A percentile compares a stretch with the other conserved stretches of the same genome.
These are phyloP conservation scores for Melolontha melolontha DNA, from an alignment of 2,888 invertebrate species.

Conservation along the genomic window DNA sequence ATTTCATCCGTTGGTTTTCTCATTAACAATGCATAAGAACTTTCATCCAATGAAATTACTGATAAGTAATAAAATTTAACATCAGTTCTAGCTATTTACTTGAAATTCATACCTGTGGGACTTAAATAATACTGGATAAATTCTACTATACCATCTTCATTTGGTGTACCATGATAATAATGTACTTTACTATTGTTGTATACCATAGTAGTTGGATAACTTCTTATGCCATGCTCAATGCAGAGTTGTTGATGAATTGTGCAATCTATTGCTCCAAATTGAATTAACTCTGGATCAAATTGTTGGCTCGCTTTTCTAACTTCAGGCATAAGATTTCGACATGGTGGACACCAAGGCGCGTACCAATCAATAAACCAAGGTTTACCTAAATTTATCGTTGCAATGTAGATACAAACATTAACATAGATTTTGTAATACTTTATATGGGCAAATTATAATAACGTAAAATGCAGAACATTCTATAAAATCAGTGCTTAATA, in stretches of 20 bases:
- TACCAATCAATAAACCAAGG: slow-evolving; percentile 81
- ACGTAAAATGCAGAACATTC: too few relatives aligned
- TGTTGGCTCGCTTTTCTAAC: slow-evolving; percentile 72
- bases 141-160: slow-evolving; percentile 71
- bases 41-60: slow-evolving; percentile 70
- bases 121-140: slow-evolving; percentile 72
- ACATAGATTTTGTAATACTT: neutral
- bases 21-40: slow-evolving; percentile 69
- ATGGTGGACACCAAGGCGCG: slow-evolving; percentile 85
- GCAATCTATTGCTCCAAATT: slow-evolving; percentile 78
- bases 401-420: neutral
- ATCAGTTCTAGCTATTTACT: slow-evolving; percentile 4
- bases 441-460: too few relatives aligned
- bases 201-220: slow-evolving; percentile 78
- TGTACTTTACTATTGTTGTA: slow-evolving; percentile 71
- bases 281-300: slow-evolving; percentile 65
- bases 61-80: slow-evolving; percentile 46
- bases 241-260: slow-evolving; percentile 73
- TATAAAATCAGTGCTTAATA: too few relatives aligned
- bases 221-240: slow-evolving; percentile 70
- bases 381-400: slow-evolving; percentile 56
- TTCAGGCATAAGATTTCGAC: slow-evolving; percentile 76
- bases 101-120: slow-evolving; percentile 64
- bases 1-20: slow-evolving; percentile 69
- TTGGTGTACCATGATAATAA: slow-evolving; percentile 72